phyloP scores from a whole-genome alignment of 2,888 invertebrate genomes.

The Amiota mariae region DNA sequence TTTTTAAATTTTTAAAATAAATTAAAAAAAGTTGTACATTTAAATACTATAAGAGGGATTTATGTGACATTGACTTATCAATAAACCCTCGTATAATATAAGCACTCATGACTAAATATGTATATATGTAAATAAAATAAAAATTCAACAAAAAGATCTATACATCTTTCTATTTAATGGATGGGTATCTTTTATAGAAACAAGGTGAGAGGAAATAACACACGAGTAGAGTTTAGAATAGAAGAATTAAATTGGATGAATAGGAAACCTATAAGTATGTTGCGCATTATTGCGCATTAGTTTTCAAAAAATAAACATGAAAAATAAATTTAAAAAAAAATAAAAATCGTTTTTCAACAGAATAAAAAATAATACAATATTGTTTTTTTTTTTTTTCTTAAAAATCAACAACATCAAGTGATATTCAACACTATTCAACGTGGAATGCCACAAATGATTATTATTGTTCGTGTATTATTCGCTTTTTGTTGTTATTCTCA shows the following conservation, averaged over 20 bases:
- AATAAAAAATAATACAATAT: slow-evolving; percentile 28
- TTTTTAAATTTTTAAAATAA: too few species aligned
- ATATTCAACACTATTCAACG: slow-evolving; percentile 69
- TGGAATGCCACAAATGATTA: slow-evolving; percentile 63
- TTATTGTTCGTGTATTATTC: slow-evolving; percentile 46
- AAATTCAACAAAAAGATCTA: slow-evolving; percentile 4
- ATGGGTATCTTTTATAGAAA: too few species aligned
- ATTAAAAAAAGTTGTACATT: too few species aligned
- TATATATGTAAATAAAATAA: slow-evolving; percentile 10
- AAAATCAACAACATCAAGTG: slow-evolving; percentile 57
- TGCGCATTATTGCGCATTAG: not conserved
- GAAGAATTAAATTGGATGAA: not conserved
- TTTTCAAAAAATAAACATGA: not conserved
- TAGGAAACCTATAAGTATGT: not conserved
- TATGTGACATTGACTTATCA: too few species aligned
- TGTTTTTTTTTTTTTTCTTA: slow-evolving; percentile 58
- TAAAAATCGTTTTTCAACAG: not conserved
- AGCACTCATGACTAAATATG: too few species aligned
- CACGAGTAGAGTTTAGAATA: slow-evolving; percentile 16
- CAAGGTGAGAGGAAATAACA: too few species aligned
- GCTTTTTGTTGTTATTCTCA: too few species aligned
- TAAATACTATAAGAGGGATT: too few species aligned
- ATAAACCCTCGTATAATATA: too few species aligned
- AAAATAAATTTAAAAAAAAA: slow-evolving; percentile 8
- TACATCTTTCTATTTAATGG: too few species aligned